phyloP scores from a whole-genome alignment of 2,113 vertebrate species.

The Channa argus region DNA sequence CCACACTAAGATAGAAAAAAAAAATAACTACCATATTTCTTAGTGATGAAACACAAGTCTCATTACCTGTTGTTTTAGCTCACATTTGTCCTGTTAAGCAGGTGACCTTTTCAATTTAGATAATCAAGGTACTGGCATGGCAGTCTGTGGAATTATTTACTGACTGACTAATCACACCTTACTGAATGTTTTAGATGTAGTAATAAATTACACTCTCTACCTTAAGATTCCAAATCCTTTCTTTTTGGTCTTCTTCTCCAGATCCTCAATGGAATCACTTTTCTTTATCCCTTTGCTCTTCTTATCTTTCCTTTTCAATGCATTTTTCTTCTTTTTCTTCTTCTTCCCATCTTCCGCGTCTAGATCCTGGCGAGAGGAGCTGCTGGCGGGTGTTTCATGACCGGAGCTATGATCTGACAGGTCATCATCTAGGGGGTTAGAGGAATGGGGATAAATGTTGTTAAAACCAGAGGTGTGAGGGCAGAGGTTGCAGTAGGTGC shows the following conservation, averaged over 20 bases:
- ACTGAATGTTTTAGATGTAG: background rate
- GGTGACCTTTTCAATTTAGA: conserved; percentile 24
- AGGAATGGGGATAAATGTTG: conserved; percentile 25
- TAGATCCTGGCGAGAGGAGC: conserved; percentile 80
- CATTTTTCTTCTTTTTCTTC: conserved; percentile 80
- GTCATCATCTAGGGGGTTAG: conserved; percentile 83
- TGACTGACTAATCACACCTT: background rate
- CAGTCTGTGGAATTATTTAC: background rate
- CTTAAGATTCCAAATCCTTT: conserved; percentile 91
- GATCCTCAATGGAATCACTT: conserved; percentile 83
- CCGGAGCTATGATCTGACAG: conserved; percentile 91
- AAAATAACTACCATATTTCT: background rate
- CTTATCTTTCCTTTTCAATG: conserved; percentile 90
- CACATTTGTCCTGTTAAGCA: conserved; percentile 15
- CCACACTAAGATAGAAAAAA: background rate
- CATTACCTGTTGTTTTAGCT: conserved; percentile 30
- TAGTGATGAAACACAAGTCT: conserved; percentile 15
- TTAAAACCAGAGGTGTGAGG: background rate
- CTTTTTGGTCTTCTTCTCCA: conserved; percentile 90
- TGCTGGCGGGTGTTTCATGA: conserved; percentile 85
- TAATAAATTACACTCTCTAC: conserved; percentile 74
- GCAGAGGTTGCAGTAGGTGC: conserved; percentile 3
- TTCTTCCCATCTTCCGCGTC: conserved; percentile 82
- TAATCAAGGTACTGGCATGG: background rate
- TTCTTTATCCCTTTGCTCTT: conserved; percentile 87